Percentiles rank a stretch among this genome's conserved stretches.
Conservation (phyloP, 2,113 vertebrate genomes). For the Patagioenas fasciata region DNA sequence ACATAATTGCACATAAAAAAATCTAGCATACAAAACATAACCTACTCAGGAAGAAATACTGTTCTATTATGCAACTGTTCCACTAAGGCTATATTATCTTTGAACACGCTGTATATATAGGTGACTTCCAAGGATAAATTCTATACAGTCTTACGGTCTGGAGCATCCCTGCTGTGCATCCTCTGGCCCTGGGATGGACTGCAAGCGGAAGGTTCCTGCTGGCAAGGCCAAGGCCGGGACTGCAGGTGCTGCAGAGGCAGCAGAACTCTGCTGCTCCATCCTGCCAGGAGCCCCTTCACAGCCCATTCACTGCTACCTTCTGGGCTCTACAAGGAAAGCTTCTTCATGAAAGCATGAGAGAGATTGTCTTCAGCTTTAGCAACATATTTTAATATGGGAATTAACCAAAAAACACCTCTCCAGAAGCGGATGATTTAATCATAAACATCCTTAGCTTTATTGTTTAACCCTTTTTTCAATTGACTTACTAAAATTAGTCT, state of each 20-base stretch:
- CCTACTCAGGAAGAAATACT: not conserved
- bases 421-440: not conserved
- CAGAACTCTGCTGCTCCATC: not conserved
- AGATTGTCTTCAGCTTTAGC: not conserved
- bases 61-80: conserved; percentile 36
- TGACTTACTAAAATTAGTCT: not conserved
- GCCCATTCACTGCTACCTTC: not conserved
- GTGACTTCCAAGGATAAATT: not conserved
- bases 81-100: not conserved
- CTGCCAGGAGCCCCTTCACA: not conserved
- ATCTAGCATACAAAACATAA: not conserved
- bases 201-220: not conserved
- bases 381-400: not conserved
- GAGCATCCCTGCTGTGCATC: not conserved
- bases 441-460: not conserved
- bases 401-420: not conserved
- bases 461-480: not conserved
- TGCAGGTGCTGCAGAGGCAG: conserved; percentile 10
- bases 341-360: not conserved
- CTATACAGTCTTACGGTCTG: not conserved
- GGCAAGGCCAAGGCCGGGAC: not conserved
- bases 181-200: not conserved
- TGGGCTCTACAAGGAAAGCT: not conserved
- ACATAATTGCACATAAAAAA: not conserved
- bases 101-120: not conserved